Conservation (phyloP, 2,797 vertebrate genomes). For the Falco concolor region DNA sequence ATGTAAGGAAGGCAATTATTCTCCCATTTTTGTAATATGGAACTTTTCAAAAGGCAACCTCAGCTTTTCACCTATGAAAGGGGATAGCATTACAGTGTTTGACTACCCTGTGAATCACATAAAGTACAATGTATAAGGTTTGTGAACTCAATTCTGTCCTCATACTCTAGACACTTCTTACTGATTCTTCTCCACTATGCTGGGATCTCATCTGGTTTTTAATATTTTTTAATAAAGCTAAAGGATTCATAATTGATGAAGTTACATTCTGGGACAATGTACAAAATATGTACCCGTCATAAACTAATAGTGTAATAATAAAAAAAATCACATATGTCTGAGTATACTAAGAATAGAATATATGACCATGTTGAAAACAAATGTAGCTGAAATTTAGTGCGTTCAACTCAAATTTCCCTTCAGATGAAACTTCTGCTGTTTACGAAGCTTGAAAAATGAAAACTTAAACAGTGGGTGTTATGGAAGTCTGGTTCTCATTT, state of each 20-base stretch:
- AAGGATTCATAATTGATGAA: background rate
- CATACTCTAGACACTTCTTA: background rate
- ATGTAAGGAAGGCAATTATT: background rate
- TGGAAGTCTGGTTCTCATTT: constrained; percentile 25
- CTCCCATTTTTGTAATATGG: background rate
- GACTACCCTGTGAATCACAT: background rate
- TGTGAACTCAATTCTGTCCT: background rate
- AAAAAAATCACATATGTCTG: background rate
- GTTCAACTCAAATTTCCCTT: constrained; percentile 1
- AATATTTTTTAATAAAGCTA: background rate
- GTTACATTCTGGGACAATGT: background rate
- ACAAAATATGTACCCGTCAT: background rate
- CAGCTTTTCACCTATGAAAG: background rate
- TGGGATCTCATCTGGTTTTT: background rate
- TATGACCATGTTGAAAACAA: background rate
- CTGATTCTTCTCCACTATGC: background rate
- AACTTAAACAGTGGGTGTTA: background rate
- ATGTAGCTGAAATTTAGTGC: background rate
- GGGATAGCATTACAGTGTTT: background rate
- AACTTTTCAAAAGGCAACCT: background rate
- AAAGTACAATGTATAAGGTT: background rate
- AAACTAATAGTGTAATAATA: background rate
- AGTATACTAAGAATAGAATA: background rate
- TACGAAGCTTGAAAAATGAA: constrained; percentile 15
- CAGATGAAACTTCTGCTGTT: background rate